Evolutionary conservation across 1,140 invertebrate species (phyloP), one percentile per base, ranked within the genome.

Genomic region (Antheraea pernyi): DNA sequence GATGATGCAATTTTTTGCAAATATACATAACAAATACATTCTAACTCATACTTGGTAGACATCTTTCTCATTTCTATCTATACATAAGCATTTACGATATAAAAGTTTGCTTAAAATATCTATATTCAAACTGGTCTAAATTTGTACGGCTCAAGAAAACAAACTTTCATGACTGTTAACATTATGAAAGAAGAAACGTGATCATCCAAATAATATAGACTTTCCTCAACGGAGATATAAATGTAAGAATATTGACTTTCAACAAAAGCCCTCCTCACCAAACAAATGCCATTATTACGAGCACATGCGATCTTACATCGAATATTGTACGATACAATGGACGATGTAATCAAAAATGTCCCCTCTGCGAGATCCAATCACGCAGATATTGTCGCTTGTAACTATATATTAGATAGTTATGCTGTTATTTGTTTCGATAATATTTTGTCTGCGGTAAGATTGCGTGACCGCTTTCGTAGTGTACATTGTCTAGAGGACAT

Each of bases 311-410:
- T 13, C 7, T 7, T 48, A 48, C 11, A 48, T 48, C 7, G 46
- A 48, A 48, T 48, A 48, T 48, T 13, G 46, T 48, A 11, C 46
- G 46, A 48, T 48, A 48, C 46, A 48, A 48, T 48, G 46, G 46
- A 48, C 46, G 46, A 48, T 48, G 46, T 48, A 48, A 48, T 48
- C 46, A 48, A 48, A 48, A 48, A 48, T 48, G 46, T 48, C 46
- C 46, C 46, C 46, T 48, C 46, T 48, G 46, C 11, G 46, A 48
- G 46, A 48, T 48, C 46, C 46, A 48, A 48, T 48, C 46, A 48
- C 46, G 11, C 46, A 48, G 46, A 48, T 48, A 48, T 48, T 48
- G 46, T 6, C 46, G 46, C 46, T 48, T 48, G 11, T 48, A 13
- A 10, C 46, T 48, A 48, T 48, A 48, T 48, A 11, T 48, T 48